Evolutionary conservation across 1,140 invertebrate genomes (phyloP), one percentile per base, ranked within the genome.

Genomic region (Scylla paramamosain): DNA sequence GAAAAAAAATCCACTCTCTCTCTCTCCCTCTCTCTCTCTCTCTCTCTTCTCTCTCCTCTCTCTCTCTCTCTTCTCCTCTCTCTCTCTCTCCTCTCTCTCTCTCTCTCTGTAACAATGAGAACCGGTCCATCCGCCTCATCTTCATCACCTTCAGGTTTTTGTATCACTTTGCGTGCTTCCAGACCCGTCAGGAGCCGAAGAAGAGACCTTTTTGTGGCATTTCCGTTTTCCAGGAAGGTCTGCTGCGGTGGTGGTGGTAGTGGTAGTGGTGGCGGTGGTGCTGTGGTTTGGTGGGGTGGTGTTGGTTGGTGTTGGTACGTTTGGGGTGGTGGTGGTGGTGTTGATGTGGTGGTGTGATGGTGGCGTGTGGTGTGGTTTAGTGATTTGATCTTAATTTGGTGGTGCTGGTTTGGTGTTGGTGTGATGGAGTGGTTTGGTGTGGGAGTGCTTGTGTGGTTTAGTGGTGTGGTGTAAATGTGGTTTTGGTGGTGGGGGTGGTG

Each of bases 1-100:
- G 77, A 83, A 83, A 29, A 29, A 86, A 46, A 88, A 88, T 46
- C 32, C 83, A 10, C 83, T 86, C 83, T 86, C 83, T 86, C 83
- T 86, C 83, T 86, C 83, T 86, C 83, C 25, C 83, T 86, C 83
- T 86, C 83, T 86, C 83, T 86, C 83, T 86, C 83, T 86, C 83
- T 86, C 83, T 86, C 83, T 39, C 83, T 84, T 20, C 83, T 39
- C 32, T 39, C 83, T 39, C 83, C 32, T 39, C 83, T 39, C 83
- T 29, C 28, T 39, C 32, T 39, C 32, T 39, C 32, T 39, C 32
- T 39, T 12, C 12, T 12, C 12, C 32, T 39, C 32, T 39, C 32
- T 39, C 32, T 39, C 32, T 39, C 31, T 48, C 46, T 14, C 14
- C 46, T 48, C 46, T 48, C 52, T 59, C 52, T 59, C 52, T 59